Base-by-base conservation (phyloP, 2,888 invertebrate species). In the Resseliella maxima region DNA sequence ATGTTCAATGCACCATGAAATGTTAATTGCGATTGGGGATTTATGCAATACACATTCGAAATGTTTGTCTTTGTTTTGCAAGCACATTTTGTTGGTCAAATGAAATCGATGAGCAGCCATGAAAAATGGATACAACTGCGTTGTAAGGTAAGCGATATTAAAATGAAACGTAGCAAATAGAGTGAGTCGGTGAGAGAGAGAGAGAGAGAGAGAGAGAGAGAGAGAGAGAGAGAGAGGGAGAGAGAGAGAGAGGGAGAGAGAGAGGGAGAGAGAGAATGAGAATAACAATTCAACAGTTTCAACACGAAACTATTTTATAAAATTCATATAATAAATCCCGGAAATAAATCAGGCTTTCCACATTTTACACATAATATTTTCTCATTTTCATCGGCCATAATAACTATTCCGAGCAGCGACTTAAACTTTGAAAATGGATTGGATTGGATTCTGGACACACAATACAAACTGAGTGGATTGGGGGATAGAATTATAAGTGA, bases 261-360 rank as follows among this genome's bases (percentile, higher is more conserved):
- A n/a, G n/a, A n/a, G n/a, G n/a, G 24, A 59, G 24, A 59, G 59
- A 59, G 41, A 41, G 41, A 41, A 41, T 12, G 41, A 50, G 21
- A 6, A 50, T 24, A 1, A 8, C 24, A 15, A 59, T 12, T 27
- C 59, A 59, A 59, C 27, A 59, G 18, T 12, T n/a, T 72, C 72
- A 72, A 72, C 72, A 72, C 72, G 72, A 72, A 72, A 72, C 72
- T 72, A 72, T 72, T 72, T 5, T 72, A 72, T 72, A 31, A 72
- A 72, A 72, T 72, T 72, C 72, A 72, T 72, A 72, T 31, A 72
- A 85, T 41, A 85, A 45, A 45, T 85, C 46, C 85, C 85, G 85
- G 46, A 85, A 85, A 85, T 85, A 85, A 85, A 85, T 85, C 85
- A 85, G 85, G 85, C 85, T 85, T 85, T 46, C 46, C 38, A 36